Base-by-base conservation (phyloP, 2,888 invertebrate genomes). In the Calameuta filiformis region DNA sequence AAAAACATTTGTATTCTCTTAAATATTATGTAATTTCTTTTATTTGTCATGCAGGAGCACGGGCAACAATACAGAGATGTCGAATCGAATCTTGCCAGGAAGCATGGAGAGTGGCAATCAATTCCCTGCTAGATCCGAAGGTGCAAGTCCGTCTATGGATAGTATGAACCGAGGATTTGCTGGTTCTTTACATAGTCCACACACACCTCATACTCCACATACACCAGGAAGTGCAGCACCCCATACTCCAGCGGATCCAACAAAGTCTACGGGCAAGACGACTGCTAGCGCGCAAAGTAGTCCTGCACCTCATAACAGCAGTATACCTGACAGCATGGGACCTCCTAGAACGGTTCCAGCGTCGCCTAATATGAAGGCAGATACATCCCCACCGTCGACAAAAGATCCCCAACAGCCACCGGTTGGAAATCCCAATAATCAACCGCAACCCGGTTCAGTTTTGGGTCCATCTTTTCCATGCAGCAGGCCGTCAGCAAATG, bases 81-180 rank as follows among this genome's bases (percentile, higher is more conserved):
- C 88, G 56, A 90, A 88, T 75, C 86, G 91, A 77, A 90, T 91
- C 84, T 79, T 91, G 69, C 76, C 90, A n/a, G 85, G 87, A 71
- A 81, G 80, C 31, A 80, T 90, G 84, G 91, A 90, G 30, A 87
- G 81, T 68, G 86, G 82, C 73, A 89, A 83, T 80, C 91, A 91
- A 73, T 91, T 87, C 76, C 83, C 89, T 37, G 85, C 88, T 1
- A 87, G 91, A 83, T 86, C 90, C 1, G 91, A 91, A 73, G 90
- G 89, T 11, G 87, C 90, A 56, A 91, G 91, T 86, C 91, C 91
- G 34, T 91, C 91, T 79, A 91, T 91, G 87, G 91, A 91, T 56
- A 90, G 87, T 76, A 87, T 91, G 81, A 90, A 83, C 81, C 86
- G 91, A n/a, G 91, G 90, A 1, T 91, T 91, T 33, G 84, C 88